Conservation (phyloP, 2,113 vertebrate species). For the Hucho hucho region DNA sequence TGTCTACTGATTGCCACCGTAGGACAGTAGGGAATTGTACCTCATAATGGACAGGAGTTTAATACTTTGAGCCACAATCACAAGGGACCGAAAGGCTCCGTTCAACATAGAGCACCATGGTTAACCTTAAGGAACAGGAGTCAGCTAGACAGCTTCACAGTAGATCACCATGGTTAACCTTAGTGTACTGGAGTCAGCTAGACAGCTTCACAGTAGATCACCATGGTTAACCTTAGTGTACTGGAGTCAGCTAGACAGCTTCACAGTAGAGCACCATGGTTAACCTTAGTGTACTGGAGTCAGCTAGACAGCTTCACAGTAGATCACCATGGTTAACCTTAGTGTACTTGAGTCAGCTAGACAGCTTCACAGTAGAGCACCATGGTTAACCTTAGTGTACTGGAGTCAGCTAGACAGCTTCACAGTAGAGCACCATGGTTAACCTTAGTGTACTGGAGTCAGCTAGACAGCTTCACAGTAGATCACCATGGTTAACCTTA, state of each 20-base stretch:
- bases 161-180: constrained; percentile 64
- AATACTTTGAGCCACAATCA: constrained; percentile 69
- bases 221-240: constrained; percentile 70
- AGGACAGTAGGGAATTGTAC: constrained; percentile 45
- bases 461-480: too few relatives aligned
- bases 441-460: too few relatives aligned
- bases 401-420: too few relatives aligned
- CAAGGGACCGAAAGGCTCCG: constrained; percentile 56
- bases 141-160: constrained; percentile 35
- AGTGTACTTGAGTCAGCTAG: constrained; percentile 61
- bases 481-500: too few relatives aligned
- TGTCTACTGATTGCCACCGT: constrained; percentile 47
- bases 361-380: constrained; percentile 36
- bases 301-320: constrained; percentile 27
- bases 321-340: constrained; percentile 66
- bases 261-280: constrained; percentile 50
- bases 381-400: constrained; percentile 71
- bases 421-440: too few relatives aligned
- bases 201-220: constrained; percentile 23
- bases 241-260: constrained; percentile 52
- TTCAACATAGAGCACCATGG: constrained; percentile 62
- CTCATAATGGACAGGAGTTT: constrained; percentile 57
- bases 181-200: constrained; percentile 64
- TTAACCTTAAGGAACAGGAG: constrained; percentile 69
- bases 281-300: constrained; percentile 70